Evolutionary conservation across 2,888 invertebrate species (phyloP).

Genomic region (Pharmacophagus antenor): DNA sequence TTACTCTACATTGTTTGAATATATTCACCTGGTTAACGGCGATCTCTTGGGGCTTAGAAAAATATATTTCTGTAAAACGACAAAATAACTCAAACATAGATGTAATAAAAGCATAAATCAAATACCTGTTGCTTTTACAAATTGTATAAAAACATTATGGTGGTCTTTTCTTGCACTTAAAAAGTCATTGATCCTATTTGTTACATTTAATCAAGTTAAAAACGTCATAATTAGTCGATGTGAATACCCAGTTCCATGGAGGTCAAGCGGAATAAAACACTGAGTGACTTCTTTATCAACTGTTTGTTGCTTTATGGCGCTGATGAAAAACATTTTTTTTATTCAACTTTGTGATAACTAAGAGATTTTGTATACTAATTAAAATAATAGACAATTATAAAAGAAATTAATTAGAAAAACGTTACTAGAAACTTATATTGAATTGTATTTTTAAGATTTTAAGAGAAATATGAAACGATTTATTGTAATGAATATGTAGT

Average conservation of each 20-base stretch:
- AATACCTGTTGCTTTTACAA: background rate
- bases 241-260: constrained; percentile 16
- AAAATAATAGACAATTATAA: background rate
- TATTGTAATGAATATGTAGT: background rate
- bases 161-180: constrained; percentile 1
- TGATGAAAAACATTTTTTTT: constrained; percentile 10
- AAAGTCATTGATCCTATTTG: constrained; percentile 4
- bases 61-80: constrained; percentile 54
- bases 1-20: constrained; percentile 84
- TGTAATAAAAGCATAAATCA: constrained; percentile 41
- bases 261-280: constrained; percentile 28
- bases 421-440: background rate
- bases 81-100: constrained; percentile 43
- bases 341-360: constrained; percentile 4
- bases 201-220: constrained; percentile 24
- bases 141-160: background rate
- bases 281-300: constrained; percentile 11
- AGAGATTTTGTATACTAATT: background rate
- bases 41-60: constrained; percentile 83
- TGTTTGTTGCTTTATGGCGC: constrained; percentile 5
- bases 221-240: constrained; percentile 27
- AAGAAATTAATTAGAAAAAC: background rate
- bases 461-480: background rate
- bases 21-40: constrained; percentile 84
- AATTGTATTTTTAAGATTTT: background rate